phyloP scores from a whole-genome alignment of 2,888 invertebrate species.

The Nezara viridula region DNA sequence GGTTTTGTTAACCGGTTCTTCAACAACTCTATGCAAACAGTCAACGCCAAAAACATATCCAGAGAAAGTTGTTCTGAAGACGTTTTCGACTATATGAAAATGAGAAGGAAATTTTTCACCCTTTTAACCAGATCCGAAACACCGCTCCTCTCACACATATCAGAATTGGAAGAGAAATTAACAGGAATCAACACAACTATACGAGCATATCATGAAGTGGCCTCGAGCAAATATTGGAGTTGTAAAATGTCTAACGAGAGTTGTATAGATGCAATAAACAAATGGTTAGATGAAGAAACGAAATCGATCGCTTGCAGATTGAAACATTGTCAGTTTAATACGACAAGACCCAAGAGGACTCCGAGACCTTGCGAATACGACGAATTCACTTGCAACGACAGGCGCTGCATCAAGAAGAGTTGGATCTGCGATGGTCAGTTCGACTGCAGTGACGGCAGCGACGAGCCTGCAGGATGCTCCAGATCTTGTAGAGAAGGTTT shows the following conservation, averaged over 20 bases:
- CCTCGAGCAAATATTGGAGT: background rate
- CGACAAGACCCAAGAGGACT: background rate
- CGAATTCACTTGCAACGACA: background rate
- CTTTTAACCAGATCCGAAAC: background rate
- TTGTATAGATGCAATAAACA: background rate
- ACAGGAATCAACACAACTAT: background rate
- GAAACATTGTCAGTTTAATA: background rate
- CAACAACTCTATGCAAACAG: background rate
- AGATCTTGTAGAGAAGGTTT: background rate
- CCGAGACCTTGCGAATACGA: background rate
- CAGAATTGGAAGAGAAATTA: background rate
- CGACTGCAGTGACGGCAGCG: conserved; percentile 15
- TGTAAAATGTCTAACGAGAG: background rate
- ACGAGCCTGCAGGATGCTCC: background rate
- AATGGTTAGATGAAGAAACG: background rate
- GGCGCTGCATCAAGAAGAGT: background rate
- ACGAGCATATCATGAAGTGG: background rate
- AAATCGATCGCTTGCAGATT: background rate
- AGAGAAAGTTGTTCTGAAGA: background rate
- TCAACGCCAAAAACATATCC: background rate
- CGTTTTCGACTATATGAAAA: background rate
- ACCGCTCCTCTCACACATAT: background rate
- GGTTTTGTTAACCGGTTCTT: background rate
- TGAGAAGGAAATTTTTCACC: background rate
- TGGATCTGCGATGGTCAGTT: conserved; percentile 11